Percentiles rank a stretch among this genome's conserved stretches.
Conservation (phyloP, 2,113 vertebrate species). For the Phrynosoma platyrhinos region DNA sequence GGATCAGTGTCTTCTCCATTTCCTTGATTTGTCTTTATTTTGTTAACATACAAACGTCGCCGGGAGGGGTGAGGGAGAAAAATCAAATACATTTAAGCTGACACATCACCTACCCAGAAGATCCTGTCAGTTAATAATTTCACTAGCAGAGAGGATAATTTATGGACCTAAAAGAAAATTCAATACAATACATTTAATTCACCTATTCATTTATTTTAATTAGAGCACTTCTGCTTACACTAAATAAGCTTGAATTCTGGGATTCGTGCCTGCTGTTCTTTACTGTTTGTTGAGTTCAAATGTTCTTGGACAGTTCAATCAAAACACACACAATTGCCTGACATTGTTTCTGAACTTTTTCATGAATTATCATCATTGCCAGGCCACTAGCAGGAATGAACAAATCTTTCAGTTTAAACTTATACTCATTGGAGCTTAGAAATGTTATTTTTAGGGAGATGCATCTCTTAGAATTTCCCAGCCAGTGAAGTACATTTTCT, state of each 20-base stretch:
- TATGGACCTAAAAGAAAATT: constrained; percentile 68
- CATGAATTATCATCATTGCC: neutral
- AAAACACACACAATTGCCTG: neutral
- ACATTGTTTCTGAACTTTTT: neutral
- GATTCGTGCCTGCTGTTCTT: constrained; percentile 12
- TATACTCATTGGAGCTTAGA: neutral
- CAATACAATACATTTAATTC: constrained; percentile 75
- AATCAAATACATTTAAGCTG: constrained; percentile 76
- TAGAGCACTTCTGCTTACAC: constrained; percentile 61
- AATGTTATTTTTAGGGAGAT: too few species aligned
- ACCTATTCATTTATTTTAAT: constrained; percentile 79
- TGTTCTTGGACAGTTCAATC: constrained; percentile 13
- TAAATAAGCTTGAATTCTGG: constrained; percentile 29
- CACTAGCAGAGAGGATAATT: constrained; percentile 41
- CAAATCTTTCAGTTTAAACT: neutral
- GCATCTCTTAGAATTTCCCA: too few species aligned
- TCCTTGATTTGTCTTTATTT: constrained; percentile 70
- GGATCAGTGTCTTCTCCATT: constrained; percentile 63
- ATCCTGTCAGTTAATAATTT: constrained; percentile 78
- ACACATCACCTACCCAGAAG: constrained; percentile 74
- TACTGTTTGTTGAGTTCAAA: constrained; percentile 3
- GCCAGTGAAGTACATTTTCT: neutral
- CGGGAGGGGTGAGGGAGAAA: neutral
- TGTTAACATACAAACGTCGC: constrained; percentile 62
- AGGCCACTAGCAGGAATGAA: neutral